phyloP scores from a whole-genome alignment of 2,888 invertebrate species.

The Clostera curtula region DNA sequence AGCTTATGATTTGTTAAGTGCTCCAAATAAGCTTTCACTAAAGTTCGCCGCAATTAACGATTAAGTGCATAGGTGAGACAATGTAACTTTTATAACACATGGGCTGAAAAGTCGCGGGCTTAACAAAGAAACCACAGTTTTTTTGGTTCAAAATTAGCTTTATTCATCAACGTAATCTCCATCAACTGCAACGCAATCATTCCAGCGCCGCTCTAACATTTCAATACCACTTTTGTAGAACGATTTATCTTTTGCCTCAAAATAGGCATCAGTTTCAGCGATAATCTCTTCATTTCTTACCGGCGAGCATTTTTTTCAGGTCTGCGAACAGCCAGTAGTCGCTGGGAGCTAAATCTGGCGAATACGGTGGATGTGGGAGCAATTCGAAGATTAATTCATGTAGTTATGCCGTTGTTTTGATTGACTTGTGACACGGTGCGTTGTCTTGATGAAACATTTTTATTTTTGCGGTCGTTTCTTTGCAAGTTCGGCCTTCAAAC shows the following conservation, averaged over 20 bases:
- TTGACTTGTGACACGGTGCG: slow-evolving; percentile 2
- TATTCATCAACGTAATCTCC: slow-evolving; percentile 1
- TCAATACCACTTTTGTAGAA: slow-evolving; percentile 6
- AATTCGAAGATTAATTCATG: slow-evolving; percentile 7
- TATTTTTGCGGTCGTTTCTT: slow-evolving; percentile 5
- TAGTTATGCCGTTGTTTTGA: slow-evolving; percentile 4
- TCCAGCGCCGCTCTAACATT: slow-evolving; percentile 5
- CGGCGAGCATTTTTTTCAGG: slow-evolving; percentile 6
- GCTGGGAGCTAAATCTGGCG: slow-evolving; percentile 4
- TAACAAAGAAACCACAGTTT: background rate
- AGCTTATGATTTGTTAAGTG: too few species aligned
- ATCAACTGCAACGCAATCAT: slow-evolving; percentile 2
- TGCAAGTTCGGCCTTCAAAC: slow-evolving; percentile 1
- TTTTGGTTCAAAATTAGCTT: background rate
- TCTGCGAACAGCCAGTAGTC: slow-evolving; percentile 8
- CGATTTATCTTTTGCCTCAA: slow-evolving; percentile 1
- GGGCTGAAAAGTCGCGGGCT: too few species aligned
- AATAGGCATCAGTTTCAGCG: slow-evolving; percentile 1
- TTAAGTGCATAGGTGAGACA: too few species aligned
- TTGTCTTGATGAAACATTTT: slow-evolving; percentile 10
- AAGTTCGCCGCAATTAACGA: too few species aligned
- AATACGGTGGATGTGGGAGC: slow-evolving; percentile 8
- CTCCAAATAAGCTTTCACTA: too few species aligned
- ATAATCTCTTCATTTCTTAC: slow-evolving; percentile 7
- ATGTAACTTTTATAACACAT: too few species aligned